Evolutionary conservation across 64 coral and sea anemone genomes (phyloP).

Genomic region (Trachythela sp.): DNA sequence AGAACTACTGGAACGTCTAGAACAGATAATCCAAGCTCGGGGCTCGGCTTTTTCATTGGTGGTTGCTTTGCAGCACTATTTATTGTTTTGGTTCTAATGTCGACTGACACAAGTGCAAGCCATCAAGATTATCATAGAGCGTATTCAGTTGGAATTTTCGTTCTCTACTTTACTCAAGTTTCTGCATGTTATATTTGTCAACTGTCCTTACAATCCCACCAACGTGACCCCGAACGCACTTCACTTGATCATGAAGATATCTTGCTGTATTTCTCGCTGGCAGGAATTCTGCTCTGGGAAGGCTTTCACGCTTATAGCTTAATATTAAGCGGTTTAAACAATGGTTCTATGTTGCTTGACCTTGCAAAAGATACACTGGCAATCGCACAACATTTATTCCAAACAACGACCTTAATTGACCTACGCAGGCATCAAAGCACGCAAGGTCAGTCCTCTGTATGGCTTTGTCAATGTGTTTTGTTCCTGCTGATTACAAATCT

Average conservation of each 20-base stretch:
- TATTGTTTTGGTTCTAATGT: not conserved
- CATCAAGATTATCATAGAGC: not conserved
- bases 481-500: not conserved
- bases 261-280: not conserved
- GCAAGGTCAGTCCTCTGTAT: not conserved
- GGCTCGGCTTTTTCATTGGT: not conserved
- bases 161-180: not conserved
- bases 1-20: too few relatives aligned
- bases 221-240: not conserved
- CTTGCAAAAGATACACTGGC: not conserved
- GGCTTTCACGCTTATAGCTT: not conserved
- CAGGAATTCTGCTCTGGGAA: not conserved
- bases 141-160: not conserved
- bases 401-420: not conserved
- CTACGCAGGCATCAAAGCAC: not conserved
- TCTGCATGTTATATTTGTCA: not conserved
- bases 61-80: not conserved
- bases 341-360: not conserved
- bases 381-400: not conserved
- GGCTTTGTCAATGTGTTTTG: not conserved
- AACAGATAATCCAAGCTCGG: not conserved
- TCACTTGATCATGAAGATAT: not conserved
- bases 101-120: not conserved
- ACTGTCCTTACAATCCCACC: not conserved
- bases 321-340: not conserved